Percentiles rank a stretch among this genome's conserved stretches.
Evolutionary conservation across 2,113 vertebrate genomes (phyloP).

Genomic region (Cavia aperea): DNA sequence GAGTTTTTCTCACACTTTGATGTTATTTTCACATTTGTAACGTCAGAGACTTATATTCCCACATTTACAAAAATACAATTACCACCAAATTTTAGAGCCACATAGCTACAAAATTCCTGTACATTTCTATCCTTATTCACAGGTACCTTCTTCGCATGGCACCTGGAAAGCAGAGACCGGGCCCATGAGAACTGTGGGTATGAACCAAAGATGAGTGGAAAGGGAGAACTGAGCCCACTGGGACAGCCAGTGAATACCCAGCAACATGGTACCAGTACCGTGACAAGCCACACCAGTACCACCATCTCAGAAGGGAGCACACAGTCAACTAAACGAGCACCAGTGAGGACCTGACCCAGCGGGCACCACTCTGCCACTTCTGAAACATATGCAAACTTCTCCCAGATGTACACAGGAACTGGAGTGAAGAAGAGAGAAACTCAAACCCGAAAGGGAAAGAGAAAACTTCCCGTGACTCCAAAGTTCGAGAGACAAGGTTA

Average conservation of each 20-base stretch:
- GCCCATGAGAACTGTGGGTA: background rate
- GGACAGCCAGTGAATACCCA: background rate
- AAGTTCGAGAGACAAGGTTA: background rate
- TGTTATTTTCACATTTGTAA: slow-evolving; percentile 66
- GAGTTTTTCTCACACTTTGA: slow-evolving; percentile 65
- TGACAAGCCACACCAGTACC: background rate
- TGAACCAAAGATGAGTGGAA: background rate
- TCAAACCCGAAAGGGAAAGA: background rate
- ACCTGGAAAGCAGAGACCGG: background rate
- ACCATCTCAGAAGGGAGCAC: background rate
- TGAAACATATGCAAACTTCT: background rate
- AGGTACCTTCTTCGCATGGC: background rate
- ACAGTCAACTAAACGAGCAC: too few relatives aligned
- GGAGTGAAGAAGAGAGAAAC: background rate
- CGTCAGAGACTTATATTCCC: slow-evolving; percentile 61
- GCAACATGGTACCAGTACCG: background rate
- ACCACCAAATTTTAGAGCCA: slow-evolving; percentile 39
- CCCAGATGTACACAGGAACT: background rate
- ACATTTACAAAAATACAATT: background rate
- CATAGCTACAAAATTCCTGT: background rate
- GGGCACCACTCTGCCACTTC: background rate
- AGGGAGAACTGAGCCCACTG: background rate
- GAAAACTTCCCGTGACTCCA: background rate
- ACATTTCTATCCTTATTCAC: background rate
- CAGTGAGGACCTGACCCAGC: background rate